Conservation (phyloP, 2,113 vertebrate species). For the Grantiella picta region DNA sequence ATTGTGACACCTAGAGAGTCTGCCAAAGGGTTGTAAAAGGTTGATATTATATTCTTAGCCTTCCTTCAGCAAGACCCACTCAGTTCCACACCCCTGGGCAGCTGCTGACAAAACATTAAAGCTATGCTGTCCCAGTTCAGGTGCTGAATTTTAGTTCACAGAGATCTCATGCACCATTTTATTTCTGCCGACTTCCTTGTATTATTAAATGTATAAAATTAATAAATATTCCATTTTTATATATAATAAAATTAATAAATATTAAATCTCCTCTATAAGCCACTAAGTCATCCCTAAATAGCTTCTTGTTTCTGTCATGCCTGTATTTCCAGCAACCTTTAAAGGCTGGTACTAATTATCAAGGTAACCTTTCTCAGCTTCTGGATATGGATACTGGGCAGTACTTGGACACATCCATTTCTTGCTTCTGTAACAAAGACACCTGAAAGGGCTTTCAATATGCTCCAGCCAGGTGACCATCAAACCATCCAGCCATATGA, state of each 20-base stretch:
- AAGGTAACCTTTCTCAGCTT: neutral
- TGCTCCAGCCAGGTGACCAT: neutral
- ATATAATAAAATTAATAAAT: no score
- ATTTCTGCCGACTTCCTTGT: neutral
- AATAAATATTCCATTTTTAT: no score
- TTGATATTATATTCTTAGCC: neutral
- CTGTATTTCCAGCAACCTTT: neutral
- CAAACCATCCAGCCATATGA: neutral
- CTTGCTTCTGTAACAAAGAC: neutral
- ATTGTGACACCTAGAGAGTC: neutral
- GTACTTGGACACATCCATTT: neutral
- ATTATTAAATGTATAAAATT: neutral
- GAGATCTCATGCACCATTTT: neutral
- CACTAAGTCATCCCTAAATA: neutral
- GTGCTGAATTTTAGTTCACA: neutral
- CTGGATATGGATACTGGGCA: neutral
- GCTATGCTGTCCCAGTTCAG: neutral
- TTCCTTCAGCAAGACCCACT: neutral
- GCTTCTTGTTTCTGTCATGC: neutral
- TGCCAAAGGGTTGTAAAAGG: neutral
- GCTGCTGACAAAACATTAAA: neutral
- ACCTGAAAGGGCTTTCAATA: neutral
- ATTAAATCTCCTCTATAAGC: neutral
- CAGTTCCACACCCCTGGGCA: neutral
- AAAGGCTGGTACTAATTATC: neutral